Evolutionary conservation across 2,113 vertebrate genomes (phyloP).

Genomic region (Stigmatopora argus): DNA sequence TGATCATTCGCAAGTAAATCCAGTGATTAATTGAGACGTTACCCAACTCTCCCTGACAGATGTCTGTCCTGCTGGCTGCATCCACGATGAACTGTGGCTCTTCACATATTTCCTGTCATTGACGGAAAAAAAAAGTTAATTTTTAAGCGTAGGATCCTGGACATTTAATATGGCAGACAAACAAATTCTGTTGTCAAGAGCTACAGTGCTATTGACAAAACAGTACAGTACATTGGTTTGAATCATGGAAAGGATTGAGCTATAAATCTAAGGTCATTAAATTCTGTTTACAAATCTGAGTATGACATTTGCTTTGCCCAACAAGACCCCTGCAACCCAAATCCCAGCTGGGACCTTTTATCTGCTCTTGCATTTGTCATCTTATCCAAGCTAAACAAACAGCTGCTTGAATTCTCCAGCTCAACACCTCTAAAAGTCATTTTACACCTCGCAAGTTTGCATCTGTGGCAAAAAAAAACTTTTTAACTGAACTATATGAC

Average conservation of each 20-base stretch:
- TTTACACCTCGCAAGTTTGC: conserved; percentile 5
- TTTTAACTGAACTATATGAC: background rate
- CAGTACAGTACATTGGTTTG: background rate
- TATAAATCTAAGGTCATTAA: background rate
- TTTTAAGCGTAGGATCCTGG: too few relatives aligned
- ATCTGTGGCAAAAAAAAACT: conserved; percentile 9
- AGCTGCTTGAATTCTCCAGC: conserved; percentile 23
- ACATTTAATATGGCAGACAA: background rate
- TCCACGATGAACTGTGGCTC: conserved; percentile 92
- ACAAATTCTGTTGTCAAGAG: background rate
- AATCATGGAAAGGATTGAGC: background rate
- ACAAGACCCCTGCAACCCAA: conserved; percentile 22
- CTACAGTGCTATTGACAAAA: background rate
- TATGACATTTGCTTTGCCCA: conserved; percentile 3
- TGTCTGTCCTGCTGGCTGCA: conserved; percentile 92
- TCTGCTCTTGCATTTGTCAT: background rate
- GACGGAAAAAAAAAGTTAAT: conserved; percentile 12
- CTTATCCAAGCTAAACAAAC: conserved; percentile 16
- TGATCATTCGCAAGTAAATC: background rate
- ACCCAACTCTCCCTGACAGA: conserved; percentile 97
- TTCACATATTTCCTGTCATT: conserved; percentile 85
- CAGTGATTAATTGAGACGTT: conserved; percentile 28
- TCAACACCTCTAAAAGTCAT: conserved; percentile 24
- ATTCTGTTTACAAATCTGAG: conserved; percentile 1
- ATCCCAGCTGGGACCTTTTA: background rate